Base-by-base conservation (phyloP, 1,140 invertebrate genomes). In the Drosophila obscura region DNA sequence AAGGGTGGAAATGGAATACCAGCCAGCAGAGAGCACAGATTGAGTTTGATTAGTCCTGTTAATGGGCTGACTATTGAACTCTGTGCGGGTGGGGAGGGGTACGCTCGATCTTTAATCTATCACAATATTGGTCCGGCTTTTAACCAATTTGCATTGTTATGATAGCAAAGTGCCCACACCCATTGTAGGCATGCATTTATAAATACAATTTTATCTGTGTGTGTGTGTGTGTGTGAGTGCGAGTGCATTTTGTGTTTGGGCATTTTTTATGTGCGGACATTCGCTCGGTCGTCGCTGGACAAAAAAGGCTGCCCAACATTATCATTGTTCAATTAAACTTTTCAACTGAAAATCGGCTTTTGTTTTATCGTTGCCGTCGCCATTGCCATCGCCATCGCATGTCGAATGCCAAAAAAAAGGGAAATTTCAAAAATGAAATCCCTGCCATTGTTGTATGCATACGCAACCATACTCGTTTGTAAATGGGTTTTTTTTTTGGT, bases 321-420 rank as follows among this genome's bases (percentile, higher is more conserved):
- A 87, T 87, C 82, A 88, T 88, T 87, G 82, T 87, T 87, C 83
- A 87, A 87, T 87, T 87, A 87, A 87, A 88, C 83, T 87, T 87
- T 87, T 87, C 83, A 87, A 77, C 83, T 83, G 83, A 87, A 85
- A 87, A 87, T 82, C 83, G 83, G 83, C 83, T 87, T 87, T 87
- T 87, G 79, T 87, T 88, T 85, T 85, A 85, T 87, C 81, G 81
- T 65, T 24, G 22, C 56, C 58, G 48, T 59, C 44, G 50, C 46
- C 51, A 24, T 24, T 26, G 66, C 57, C 51, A 58, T 19, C 19
- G 22, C 22, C 22, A 24, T 35, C 39, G 68, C 66, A 74, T 77
- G 82, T 81, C 78, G 68, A 49, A 74, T 85, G 81, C 78, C 80
- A 80, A 85, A 80, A 44, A 44, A 60, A 63, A 26, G 48, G 48